Evolutionary conservation across 2,888 invertebrate species (phyloP).

Genomic region (Isoperla grammatica): DNA sequence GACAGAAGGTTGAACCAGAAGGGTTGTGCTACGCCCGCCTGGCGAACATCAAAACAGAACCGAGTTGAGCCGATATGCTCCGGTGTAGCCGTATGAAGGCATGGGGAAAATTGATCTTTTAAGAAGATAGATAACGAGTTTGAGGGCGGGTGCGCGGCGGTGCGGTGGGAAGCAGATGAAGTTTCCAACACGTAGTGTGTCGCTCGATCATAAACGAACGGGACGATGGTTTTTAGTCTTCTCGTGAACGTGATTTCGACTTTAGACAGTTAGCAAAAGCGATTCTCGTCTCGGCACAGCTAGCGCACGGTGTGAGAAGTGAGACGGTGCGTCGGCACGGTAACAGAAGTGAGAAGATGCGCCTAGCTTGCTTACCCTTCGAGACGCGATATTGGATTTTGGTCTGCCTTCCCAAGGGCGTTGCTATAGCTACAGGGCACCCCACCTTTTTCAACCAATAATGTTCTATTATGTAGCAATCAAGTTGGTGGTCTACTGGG

Average conservation of each 20-base stretch:
- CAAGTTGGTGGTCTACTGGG: slow-evolving; percentile 21
- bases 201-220: slow-evolving; percentile 25
- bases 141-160: not conserved
- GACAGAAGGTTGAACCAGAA: no score
- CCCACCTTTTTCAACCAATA: slow-evolving; percentile 31
- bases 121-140: not conserved
- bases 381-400: slow-evolving; percentile 29
- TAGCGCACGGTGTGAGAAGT: slow-evolving; percentile 1
- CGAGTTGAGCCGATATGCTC: not conserved
- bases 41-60: not conserved
- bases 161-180: slow-evolving; percentile 14
- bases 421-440: slow-evolving; percentile 26
- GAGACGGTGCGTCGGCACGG: slow-evolving; percentile 5
- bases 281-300: not conserved
- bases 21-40: no score
- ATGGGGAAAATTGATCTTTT: slow-evolving; percentile 7
- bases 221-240: slow-evolving; percentile 12
- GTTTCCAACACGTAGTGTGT: slow-evolving; percentile 25
- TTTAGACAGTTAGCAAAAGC: slow-evolving; percentile 18
- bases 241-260: slow-evolving; percentile 19
- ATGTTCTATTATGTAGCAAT: slow-evolving; percentile 33
- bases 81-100: not conserved
- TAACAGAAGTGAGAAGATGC: slow-evolving; percentile 11
- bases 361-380: slow-evolving; percentile 24
- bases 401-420: slow-evolving; percentile 16